Conservation (phyloP, 1,140 invertebrate species). For the Zaprionus gabonicus region DNA sequence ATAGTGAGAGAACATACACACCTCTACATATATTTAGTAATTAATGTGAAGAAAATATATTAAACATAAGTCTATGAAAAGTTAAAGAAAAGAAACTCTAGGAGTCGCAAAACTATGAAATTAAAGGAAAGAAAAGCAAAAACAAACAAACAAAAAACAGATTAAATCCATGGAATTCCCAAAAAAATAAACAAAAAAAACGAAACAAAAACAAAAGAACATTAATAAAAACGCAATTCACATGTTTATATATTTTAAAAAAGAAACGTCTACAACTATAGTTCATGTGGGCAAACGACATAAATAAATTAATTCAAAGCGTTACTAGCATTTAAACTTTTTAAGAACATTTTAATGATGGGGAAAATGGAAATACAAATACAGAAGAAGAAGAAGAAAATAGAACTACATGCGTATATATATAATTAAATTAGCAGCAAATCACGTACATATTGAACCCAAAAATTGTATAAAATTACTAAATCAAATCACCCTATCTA, state of each 20-base stretch:
- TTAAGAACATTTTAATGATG: constrained; percentile 57
- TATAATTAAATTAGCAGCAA: constrained; percentile 32
- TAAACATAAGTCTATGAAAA: constrained; percentile 74
- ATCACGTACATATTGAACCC: constrained; percentile 24
- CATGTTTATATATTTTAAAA: constrained; percentile 74
- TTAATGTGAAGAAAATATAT: constrained; percentile 74
- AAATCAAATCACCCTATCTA: constrained; percentile 26
- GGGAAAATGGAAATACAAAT: constrained; percentile 35
- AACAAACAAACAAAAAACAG: constrained; percentile 38
- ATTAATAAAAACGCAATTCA: constrained; percentile 57
- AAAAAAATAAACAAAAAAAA: constrained; percentile 48
- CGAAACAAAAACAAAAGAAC: constrained; percentile 42
- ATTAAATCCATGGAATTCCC: constrained; percentile 76
- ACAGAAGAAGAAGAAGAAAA: neutral
- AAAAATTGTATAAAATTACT: constrained; percentile 39
- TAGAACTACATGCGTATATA: constrained; percentile 30
- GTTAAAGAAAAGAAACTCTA: constrained; percentile 49
- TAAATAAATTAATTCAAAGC: constrained; percentile 64
- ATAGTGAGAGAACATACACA: constrained; percentile 55
- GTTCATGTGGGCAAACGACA: constrained; percentile 67
- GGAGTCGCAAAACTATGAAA: constrained; percentile 56
- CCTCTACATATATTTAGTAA: constrained; percentile 74
- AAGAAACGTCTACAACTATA: constrained; percentile 57
- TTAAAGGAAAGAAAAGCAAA: constrained; percentile 53
- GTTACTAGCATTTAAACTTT: constrained; percentile 58